phyloP scores from a whole-genome alignment of 2,888 invertebrate genomes.

The Platycheirus albimanus region DNA sequence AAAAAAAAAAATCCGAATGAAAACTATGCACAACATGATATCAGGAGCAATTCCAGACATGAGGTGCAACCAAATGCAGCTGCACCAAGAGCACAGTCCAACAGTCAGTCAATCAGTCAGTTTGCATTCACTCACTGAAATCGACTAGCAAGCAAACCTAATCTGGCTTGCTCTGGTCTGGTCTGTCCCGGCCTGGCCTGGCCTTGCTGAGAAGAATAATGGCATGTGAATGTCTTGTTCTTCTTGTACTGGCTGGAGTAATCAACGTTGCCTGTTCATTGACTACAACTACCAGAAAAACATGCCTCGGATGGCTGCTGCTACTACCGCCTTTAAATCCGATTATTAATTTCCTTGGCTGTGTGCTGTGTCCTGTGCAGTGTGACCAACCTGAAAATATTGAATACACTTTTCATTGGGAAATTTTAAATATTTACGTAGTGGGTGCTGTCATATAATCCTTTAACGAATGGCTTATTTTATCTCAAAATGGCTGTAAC shows the following conservation, averaged over 20 bases:
- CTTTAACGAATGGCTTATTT: no score
- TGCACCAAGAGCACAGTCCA: slow-evolving; percentile 32
- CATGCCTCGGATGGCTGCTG: slow-evolving; percentile 51
- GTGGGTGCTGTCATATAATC: no score
- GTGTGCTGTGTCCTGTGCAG: slow-evolving; percentile 8
- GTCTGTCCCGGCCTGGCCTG: slow-evolving; percentile 24
- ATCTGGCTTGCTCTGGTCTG: slow-evolving; percentile 20
- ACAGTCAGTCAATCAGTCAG: slow-evolving; percentile 63
- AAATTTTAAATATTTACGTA: no score
- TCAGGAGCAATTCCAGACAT: slow-evolving; percentile 41
- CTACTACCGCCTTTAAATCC: slow-evolving; percentile 47
- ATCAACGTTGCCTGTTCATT: slow-evolving; percentile 57
- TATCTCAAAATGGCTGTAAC: no score
- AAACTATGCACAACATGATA: slow-evolving; percentile 50
- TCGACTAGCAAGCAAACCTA: slow-evolving; percentile 34
- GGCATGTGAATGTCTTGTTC: slow-evolving; percentile 33
- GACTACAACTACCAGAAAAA: slow-evolving; percentile 48
- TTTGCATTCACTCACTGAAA: slow-evolving; percentile 39
- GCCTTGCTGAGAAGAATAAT: slow-evolving; percentile 11
- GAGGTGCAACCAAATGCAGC: slow-evolving; percentile 33
- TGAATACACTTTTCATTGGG: not conserved
- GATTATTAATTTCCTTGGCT: slow-evolving; percentile 47
- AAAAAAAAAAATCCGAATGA: slow-evolving; percentile 26
- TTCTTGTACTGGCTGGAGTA: slow-evolving; percentile 22
- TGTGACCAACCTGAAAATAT: not conserved